Percentiles rank a stretch among this genome's conserved stretches.
Conservation (phyloP, 2,888 invertebrate genomes). For the Eumacrocentrus americanus region DNA sequence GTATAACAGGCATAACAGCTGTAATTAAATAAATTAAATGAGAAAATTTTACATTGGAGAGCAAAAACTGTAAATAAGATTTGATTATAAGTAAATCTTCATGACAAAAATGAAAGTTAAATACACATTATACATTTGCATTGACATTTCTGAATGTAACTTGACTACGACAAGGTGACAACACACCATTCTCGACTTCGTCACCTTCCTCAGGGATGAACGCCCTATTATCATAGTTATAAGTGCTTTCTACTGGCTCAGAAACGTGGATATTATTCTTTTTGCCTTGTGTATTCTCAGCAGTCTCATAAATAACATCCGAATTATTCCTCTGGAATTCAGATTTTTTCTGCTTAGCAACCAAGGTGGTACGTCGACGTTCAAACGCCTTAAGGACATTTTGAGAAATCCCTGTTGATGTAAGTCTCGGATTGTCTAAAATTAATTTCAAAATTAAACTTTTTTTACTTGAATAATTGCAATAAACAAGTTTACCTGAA, state of each 20-base stretch:
- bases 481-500: constrained; percentile 21
- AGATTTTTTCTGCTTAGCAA: constrained; percentile 22
- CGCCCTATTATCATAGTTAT: constrained; percentile 29
- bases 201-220: constrained; percentile 26
- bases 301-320: constrained; percentile 16
- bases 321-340: not conserved
- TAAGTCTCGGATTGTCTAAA: constrained; percentile 31
- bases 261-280: not conserved
- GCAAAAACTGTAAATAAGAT: not conserved
- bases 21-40: too few relatives aligned
- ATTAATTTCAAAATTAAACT: not conserved
- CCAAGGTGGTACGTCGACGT: constrained; percentile 29
- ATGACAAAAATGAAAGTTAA: not conserved
- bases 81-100: not conserved
- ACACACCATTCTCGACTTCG: constrained; percentile 4
- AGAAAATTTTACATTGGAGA: too few relatives aligned
- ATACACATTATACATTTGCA: not conserved
- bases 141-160: constrained; percentile 24
- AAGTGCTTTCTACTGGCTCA: constrained; percentile 1
- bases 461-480: not conserved
- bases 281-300: not conserved
- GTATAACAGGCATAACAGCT: too few relatives aligned
- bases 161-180: constrained; percentile 24
- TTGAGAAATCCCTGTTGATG: constrained; percentile 31
- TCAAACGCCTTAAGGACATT: constrained; percentile 32